Conservation (phyloP, 2,888 invertebrate genomes). For the Lithophane semibrunnea region DNA sequence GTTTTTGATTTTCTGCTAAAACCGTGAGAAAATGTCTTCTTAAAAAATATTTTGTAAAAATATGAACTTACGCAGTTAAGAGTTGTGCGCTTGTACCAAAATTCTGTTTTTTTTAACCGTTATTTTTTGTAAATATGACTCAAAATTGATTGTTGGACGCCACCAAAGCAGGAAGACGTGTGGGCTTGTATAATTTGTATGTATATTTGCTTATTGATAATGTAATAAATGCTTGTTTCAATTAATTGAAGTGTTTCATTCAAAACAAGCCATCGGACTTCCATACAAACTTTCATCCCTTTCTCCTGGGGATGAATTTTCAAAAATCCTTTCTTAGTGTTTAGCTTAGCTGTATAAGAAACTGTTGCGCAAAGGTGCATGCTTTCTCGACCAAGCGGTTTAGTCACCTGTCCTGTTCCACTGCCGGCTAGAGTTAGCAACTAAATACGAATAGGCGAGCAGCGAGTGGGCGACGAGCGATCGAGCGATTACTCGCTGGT, state of each 20-base stretch:
- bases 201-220: conserved; percentile 68
- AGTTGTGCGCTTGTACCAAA: conserved; percentile 65
- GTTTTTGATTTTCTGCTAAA: conserved; percentile 23
- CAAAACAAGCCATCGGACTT: neutral
- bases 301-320: neutral
- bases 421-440: too few species aligned
- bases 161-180: conserved; percentile 61
- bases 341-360: too few species aligned
- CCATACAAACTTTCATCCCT: neutral
- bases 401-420: too few species aligned
- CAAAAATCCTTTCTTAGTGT: too few species aligned
- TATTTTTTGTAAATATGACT: conserved; percentile 66
- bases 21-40: neutral
- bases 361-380: too few species aligned
- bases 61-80: conserved; percentile 54
- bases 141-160: conserved; percentile 65
- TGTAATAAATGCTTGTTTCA: conserved; percentile 71
- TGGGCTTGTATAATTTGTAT: conserved; percentile 65
- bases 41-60: conserved; percentile 59
- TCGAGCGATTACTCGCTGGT: neutral
- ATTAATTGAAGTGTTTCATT: conserved; percentile 57
- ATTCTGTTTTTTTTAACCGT: conserved; percentile 60
- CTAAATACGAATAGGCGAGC: too few species aligned
- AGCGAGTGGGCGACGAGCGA: too few species aligned
- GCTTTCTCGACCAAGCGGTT: too few species aligned